phyloP scores from a whole-genome alignment of 2,113 vertebrate species.

The Zosterops borbonicus region DNA sequence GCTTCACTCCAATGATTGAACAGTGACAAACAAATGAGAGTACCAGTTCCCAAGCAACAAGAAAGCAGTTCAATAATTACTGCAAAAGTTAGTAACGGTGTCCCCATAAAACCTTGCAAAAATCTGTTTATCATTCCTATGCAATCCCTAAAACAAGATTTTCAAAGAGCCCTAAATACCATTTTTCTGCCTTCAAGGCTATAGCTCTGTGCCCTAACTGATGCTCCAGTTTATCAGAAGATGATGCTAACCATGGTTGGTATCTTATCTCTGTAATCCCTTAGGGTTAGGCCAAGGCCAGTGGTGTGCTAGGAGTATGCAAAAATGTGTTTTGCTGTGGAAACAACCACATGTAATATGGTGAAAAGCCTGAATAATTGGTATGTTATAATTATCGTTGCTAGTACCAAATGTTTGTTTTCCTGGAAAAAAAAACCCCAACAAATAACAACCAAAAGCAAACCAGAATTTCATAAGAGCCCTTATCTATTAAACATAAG shows the following conservation, averaged over 20 bases:
- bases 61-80: background rate
- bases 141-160: background rate
- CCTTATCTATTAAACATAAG: background rate
- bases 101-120: background rate
- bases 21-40: background rate
- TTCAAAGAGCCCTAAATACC: background rate
- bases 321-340: background rate
- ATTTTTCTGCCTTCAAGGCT: slow-evolving; percentile 1
- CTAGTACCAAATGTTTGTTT: background rate
- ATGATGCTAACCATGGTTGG: background rate
- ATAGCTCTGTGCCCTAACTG: background rate
- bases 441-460: background rate
- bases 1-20: background rate
- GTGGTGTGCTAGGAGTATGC: background rate
- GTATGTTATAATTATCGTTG: background rate
- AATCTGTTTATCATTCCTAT: background rate
- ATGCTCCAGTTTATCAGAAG: background rate
- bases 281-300: background rate
- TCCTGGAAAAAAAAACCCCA: background rate
- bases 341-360: background rate
- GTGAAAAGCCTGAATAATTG: background rate
- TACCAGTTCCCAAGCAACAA: background rate
- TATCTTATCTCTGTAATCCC: slow-evolving; percentile 38
- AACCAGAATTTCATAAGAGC: background rate
- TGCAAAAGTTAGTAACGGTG: background rate